These are phyloP conservation scores for Stramonita haemastoma DNA, from an alignment of 2,888 invertebrate genomes.

Conservation along the genomic window DNA sequence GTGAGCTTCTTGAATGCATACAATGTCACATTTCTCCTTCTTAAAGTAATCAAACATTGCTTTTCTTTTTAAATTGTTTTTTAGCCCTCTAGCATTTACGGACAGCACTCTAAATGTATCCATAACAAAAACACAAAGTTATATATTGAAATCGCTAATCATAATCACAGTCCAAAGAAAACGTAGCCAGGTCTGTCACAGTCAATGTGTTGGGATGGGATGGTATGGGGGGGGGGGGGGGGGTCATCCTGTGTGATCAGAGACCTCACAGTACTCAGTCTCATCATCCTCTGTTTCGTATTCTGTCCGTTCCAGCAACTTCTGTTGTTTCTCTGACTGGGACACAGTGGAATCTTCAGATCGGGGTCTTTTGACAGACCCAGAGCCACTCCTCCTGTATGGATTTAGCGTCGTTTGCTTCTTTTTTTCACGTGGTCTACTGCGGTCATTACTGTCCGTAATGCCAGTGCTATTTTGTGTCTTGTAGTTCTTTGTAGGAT, in stretches of 20 bases:
- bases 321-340: not conserved
- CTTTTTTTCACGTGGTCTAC: not conserved
- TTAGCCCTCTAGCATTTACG: not conserved
- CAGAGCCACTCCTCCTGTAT: not conserved
- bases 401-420: not conserved
- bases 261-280: not conserved
- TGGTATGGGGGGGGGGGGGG: not conserved
- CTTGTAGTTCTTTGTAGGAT: not conserved
- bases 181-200: not conserved
- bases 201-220: not conserved
- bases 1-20: not conserved
- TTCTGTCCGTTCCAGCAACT: not conserved
- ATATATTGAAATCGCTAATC: too few relatives aligned
- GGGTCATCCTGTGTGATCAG: not conserved
- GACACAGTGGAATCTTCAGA: not conserved
- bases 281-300: not conserved
- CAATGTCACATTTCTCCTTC: not conserved
- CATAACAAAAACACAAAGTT: not conserved
- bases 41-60: not conserved
- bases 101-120: not conserved
- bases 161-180: not conserved
- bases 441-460: not conserved
- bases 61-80: not conserved
- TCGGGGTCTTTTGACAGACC: not conserved
- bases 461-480: not conserved